Evolutionary conservation across 1,140 invertebrate genomes (phyloP).

Genomic region (Platyura marginata): DNA sequence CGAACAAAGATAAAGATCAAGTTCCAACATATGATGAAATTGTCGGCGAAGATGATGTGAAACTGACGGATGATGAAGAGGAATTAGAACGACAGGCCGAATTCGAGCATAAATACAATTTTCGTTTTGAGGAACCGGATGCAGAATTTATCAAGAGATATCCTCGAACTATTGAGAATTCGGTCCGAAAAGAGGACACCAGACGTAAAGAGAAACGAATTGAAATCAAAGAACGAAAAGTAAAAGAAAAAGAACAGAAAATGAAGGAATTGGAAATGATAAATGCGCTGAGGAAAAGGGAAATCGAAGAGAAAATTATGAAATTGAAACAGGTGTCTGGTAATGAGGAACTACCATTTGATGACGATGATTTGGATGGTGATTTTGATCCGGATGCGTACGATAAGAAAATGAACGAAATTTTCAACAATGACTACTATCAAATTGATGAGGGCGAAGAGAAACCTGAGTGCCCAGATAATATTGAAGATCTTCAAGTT

Average conservation of each 20-base stretch:
- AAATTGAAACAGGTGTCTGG: conserved; percentile 83
- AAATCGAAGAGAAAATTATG: conserved; percentile 77
- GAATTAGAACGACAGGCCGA: conserved; percentile 63
- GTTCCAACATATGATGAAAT: conserved; percentile 51
- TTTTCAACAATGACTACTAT: conserved; percentile 83
- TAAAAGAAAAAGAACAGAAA: conserved; percentile 63
- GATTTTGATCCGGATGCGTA: conserved; percentile 87
- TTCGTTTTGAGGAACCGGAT: conserved; percentile 92
- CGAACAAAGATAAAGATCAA: conserved; percentile 32
- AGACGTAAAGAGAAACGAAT: conserved; percentile 57
- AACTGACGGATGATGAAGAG: conserved; percentile 65
- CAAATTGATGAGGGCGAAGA: conserved; percentile 42
- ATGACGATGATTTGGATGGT: conserved; percentile 54
- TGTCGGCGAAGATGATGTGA: conserved; percentile 40
- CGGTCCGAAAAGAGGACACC: conserved; percentile 62
- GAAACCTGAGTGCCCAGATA: conserved; percentile 65
- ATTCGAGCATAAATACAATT: conserved; percentile 93
- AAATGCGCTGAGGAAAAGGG: conserved; percentile 73
- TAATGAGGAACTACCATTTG: conserved; percentile 40
- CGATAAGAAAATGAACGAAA: conserved; percentile 67
- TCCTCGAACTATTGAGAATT: conserved; percentile 72
- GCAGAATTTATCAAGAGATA: conserved; percentile 81
- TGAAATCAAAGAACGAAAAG: conserved; percentile 57
- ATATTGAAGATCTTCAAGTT: conserved; percentile 54
- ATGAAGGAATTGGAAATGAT: conserved; percentile 72